Percentiles rank a stretch among this genome's conserved stretches.
Evolutionary conservation across 1,140 invertebrate genomes (phyloP).

Genomic region (Drosophila sp.): DNA sequence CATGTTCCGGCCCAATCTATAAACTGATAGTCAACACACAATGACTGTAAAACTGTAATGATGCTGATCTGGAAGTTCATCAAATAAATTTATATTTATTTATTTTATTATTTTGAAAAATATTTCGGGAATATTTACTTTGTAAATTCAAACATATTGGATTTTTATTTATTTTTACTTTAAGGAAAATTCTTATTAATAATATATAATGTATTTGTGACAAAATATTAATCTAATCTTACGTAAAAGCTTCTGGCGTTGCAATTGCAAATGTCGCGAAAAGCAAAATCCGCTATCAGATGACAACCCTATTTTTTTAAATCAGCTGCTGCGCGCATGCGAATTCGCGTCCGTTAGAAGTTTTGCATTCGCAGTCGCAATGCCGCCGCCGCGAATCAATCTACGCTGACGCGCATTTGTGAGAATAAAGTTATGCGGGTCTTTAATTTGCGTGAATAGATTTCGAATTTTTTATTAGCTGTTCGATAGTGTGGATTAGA

Average conservation of each 20-base stretch:
- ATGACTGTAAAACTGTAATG: not conserved
- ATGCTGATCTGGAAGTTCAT: not conserved
- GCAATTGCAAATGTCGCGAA: too few relatives aligned
- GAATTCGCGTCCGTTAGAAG: slow-evolving; percentile 41
- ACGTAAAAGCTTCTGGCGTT: not conserved
- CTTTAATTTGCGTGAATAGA: slow-evolving; percentile 26
- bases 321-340: slow-evolving; percentile 46
- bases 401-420: slow-evolving; percentile 18
- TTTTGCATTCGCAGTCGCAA: slow-evolving; percentile 47
- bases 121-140: too few relatives aligned
- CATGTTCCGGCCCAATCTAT: not conserved
- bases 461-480: slow-evolving; percentile 5
- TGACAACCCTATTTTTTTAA: slow-evolving; percentile 16
- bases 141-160: not conserved
- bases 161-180: not conserved
- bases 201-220: not conserved
- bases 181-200: not conserved
- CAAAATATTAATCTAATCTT: not conserved
- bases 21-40: not conserved
- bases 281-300: not conserved
- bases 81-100: too few relatives aligned
- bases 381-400: slow-evolving; percentile 37
- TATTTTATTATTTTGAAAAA: not conserved
- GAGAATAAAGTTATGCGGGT: slow-evolving; percentile 16
- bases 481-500: not conserved